Evolutionary conservation across 2,113 vertebrate species (phyloP), one percentile per base, ranked within the genome.

Genomic region (zebrafish (Danio rerio)): DNA sequence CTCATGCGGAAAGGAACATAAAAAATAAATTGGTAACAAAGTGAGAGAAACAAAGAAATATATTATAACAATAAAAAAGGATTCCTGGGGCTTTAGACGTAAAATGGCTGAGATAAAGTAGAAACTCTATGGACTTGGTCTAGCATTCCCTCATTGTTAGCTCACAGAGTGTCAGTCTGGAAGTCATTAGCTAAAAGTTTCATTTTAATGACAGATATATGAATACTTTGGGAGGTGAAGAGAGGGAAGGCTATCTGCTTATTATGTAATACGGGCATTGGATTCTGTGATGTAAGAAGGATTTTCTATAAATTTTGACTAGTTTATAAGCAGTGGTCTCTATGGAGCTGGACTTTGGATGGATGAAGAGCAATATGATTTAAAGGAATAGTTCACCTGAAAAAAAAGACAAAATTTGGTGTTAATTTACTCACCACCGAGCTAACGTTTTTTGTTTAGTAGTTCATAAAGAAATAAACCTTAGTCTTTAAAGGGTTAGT

Each of bases 221-320:
- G 82, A 84, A 84, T 80, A n/a, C 80, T 81, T 73, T 81, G 73
- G 20, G 76, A 68, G 73, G 76, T 63, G 78, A 58, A 40, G 62
- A 59, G 50, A 71, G 75, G 49, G 49, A 70, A 84, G 56, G 55
- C 52, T 56, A 78, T 74, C 21, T 62, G 68, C 31, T 52, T 84
- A 56, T 79, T 82, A 86, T 82, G 68, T 81, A 86, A 78, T 58
- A 45, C 20, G 31, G 81, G 68, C 70, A 86, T 81, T 66, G 49
- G 21, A 45, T 55, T 65, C 10, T 65, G 10, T 75, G 71, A 63
- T 69, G 49, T 71, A 53, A 81, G 58, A 12, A 49, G 45, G 31
- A 66, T 71, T 55, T 56, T 56, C 20, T 52, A 50, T 61, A 15
- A 15, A 61, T 59, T 61, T 61, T 61, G 8, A 49, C 12, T 74